Evolutionary conservation across 2,113 vertebrate genomes (phyloP), one percentile per base, ranked within the genome.

Genomic region (Eretmochelys imbricata): DNA sequence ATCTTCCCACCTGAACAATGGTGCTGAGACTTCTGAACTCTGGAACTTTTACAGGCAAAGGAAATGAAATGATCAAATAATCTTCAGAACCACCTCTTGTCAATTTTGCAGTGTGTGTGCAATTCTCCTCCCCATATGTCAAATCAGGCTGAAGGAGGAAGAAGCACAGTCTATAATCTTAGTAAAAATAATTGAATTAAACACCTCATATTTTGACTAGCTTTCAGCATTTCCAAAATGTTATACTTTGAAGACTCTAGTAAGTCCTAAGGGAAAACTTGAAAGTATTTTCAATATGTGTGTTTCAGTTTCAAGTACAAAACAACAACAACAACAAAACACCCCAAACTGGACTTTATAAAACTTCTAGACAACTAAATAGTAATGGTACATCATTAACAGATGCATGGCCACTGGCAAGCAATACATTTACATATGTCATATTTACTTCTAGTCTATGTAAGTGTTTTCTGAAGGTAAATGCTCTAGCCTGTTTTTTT

Each of bases 41-140:
- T 86, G 59, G 88, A 89, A 92, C 79, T 97, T 96, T 93, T 94
- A 55, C 86, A 95, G 96, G 51, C 59, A 72, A 27, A 86, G 84
- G 65, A 97, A 95, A 12, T 72, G 87, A 95, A 97, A 59, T 97
- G 91, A 97, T 96, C 95, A 90, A 96, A 50, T 79, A 96, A 91
- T 94, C 87, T 93, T 97, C 96, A 89, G 59, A 93, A 54, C 75
- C 78, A 89, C 65, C 84, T 82, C 62, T 79, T 92, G 87, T 81
- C 85, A 92, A 85, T 95, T 97, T 94, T 89, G 75, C 75, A 38
- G 96, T 95, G 89, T 82, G 14, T 85, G 50, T 96, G 87, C 84
- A 84, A 27, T 95, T 97, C 48, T 93, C 92, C 80, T 89, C 76
- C 53, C 65, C 76, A 4, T 72, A 82, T 91, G 55, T 46, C 91